A percentile compares a stretch with the other conserved stretches of the same genome.
Conservation (phyloP, 2,888 invertebrate species). For the Agrypnus murinus region DNA sequence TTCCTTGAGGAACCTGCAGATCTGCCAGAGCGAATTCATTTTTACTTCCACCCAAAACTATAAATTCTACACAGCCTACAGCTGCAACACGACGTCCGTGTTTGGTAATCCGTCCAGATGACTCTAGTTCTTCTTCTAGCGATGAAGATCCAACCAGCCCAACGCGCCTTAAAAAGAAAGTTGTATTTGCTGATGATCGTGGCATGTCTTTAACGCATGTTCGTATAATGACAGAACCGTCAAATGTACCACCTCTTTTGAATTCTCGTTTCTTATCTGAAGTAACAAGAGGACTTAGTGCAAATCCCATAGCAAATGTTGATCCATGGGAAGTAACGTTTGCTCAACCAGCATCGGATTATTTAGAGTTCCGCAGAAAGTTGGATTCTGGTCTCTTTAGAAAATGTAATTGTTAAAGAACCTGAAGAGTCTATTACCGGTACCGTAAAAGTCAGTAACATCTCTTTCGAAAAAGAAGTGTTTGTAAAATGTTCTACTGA, state of each 20-base stretch:
- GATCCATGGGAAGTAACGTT: conserved; percentile 89
- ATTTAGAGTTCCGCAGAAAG: conserved; percentile 86
- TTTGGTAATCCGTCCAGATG: conserved; percentile 69
- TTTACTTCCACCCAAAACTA: conserved; percentile 47
- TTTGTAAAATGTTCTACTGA: conserved; percentile 86
- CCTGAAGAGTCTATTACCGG: conserved; percentile 86
- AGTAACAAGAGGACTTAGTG: conserved; percentile 76
- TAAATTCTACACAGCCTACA: conserved; percentile 61
- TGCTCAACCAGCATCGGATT: conserved; percentile 94
- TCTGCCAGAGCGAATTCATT: conserved; percentile 57
- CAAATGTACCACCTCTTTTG: conserved; percentile 92
- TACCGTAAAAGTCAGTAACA: conserved; percentile 94
- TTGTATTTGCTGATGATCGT: conserved; percentile 93
- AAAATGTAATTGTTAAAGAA: conserved; percentile 93
- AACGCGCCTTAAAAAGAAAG: conserved; percentile 79
- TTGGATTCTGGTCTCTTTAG: conserved; percentile 90
- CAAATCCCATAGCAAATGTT: conserved; percentile 71
- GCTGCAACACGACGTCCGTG: conserved; percentile 73
- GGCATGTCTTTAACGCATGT: conserved; percentile 86
- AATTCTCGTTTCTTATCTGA: conserved; percentile 81
- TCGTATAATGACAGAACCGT: conserved; percentile 92
- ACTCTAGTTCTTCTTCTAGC: conserved; percentile 58
- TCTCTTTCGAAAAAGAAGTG: conserved; percentile 91
- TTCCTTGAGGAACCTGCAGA: conserved; percentile 58
- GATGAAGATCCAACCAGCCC: conserved; percentile 66